phyloP scores from a whole-genome alignment of 2,113 vertebrate genomes.

The Eleginops maclovinus region DNA sequence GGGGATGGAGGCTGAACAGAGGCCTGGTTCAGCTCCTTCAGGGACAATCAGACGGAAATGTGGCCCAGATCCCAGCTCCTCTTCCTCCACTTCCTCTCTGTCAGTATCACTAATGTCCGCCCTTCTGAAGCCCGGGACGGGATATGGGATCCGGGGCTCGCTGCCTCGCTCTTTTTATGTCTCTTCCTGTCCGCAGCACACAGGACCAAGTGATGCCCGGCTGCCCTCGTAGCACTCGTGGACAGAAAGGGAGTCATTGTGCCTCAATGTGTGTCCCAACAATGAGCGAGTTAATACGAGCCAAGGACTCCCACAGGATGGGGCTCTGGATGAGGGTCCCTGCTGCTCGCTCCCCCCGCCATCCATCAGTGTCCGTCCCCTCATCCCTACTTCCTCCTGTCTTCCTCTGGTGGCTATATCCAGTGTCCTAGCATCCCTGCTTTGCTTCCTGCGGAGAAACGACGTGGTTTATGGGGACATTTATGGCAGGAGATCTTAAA shows the following conservation, averaged over 20 bases:
- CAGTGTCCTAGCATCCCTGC: conserved; percentile 9
- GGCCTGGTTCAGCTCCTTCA: conserved; percentile 50
- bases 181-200: conserved; percentile 61
- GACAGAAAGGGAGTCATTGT: conserved; percentile 59
- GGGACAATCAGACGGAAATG: conserved; percentile 52
- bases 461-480: conserved; percentile 33
- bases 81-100: conserved; percentile 14
- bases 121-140: conserved; percentile 50
- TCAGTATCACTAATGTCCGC: conserved; percentile 3
- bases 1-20: conserved; percentile 47
- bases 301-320: conserved; percentile 60
- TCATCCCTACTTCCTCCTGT: too few species aligned
- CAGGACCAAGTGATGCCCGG: conserved; percentile 57
- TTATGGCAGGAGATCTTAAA: too few species aligned
- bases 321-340: conserved; percentile 1
- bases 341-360: background rate
- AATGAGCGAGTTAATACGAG: conserved; percentile 68
- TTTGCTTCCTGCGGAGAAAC: background rate
- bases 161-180: conserved; percentile 12
- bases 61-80: conserved; percentile 53
- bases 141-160: conserved; percentile 50
- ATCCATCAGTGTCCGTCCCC: conserved; percentile 39
- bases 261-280: conserved; percentile 49
- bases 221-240: conserved; percentile 18
- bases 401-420: too few species aligned